Conservation (phyloP, 2,888 invertebrate species). For the Apamea sordens region DNA sequence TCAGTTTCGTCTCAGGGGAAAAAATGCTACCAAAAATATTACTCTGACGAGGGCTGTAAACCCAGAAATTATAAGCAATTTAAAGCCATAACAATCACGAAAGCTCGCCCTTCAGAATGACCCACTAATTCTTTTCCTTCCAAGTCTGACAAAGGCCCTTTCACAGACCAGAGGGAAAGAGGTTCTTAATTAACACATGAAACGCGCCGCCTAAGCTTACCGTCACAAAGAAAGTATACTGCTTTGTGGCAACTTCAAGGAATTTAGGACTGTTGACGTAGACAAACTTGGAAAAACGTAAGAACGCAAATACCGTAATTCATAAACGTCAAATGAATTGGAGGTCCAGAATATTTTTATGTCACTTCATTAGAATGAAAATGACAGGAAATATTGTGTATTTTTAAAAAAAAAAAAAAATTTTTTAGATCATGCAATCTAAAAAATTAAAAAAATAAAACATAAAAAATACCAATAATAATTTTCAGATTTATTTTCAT, state of each 20-base stretch:
- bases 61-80: not conserved
- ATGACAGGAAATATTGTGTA: not conserved
- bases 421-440: too few species aligned
- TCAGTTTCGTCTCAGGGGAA: too few species aligned
- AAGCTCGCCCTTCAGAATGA: constrained; percentile 25
- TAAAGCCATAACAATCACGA: constrained; percentile 25
- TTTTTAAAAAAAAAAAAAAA: too few species aligned
- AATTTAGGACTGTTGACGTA: constrained; percentile 14
- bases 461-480: not conserved
- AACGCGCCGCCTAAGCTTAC: constrained; percentile 52
- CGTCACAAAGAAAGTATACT: constrained; percentile 61
- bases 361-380: not conserved
- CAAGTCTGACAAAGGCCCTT: constrained; percentile 50
- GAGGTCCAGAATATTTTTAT: not conserved
- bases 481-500: not conserved
- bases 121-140: constrained; percentile 57
- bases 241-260: constrained; percentile 47
- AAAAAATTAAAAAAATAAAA: too few species aligned
- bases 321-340: constrained; percentile 35
- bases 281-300: not conserved
- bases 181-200: constrained; percentile 69
- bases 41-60: not conserved
- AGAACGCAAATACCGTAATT: constrained; percentile 6
- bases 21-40: not conserved
- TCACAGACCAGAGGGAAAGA: constrained; percentile 53